These are phyloP conservation scores for Phocoena sinus DNA, from an alignment of 2,113 vertebrate species.

Conservation along the genomic window DNA sequence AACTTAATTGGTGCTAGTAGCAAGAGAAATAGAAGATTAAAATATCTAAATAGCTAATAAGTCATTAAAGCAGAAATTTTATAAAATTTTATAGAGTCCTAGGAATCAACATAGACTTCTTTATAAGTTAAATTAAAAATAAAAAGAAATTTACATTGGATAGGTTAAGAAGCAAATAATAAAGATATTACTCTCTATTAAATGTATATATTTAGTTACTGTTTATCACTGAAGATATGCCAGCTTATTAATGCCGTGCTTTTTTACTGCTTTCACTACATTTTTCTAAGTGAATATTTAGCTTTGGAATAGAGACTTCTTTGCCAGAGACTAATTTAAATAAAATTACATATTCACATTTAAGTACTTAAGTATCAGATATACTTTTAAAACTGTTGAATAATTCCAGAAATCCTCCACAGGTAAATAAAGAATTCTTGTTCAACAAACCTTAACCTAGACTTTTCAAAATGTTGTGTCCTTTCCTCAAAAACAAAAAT, in stretches of 20 bases:
- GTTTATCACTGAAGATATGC: background rate
- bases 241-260: background rate
- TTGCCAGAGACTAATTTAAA: background rate
- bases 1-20: constrained; percentile 29
- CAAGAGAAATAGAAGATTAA: constrained; percentile 22
- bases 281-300: background rate
- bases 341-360: background rate
- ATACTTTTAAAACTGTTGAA: background rate
- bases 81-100: background rate
- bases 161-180: background rate
- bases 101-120: background rate
- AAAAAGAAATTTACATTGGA: background rate
- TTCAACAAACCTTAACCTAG: background rate
- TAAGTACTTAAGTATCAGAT: constrained; percentile 10
- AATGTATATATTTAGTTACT: background rate
- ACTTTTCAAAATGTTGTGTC: background rate
- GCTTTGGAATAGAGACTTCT: background rate
- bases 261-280: background rate
- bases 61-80: background rate
- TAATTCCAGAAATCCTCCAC: background rate
- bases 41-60: background rate
- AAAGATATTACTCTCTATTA: background rate
- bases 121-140: background rate
- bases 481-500: background rate
- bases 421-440: background rate